Evolutionary conservation across 2,113 vertebrate genomes (phyloP).

Genomic region (Ciconia maguari): DNA sequence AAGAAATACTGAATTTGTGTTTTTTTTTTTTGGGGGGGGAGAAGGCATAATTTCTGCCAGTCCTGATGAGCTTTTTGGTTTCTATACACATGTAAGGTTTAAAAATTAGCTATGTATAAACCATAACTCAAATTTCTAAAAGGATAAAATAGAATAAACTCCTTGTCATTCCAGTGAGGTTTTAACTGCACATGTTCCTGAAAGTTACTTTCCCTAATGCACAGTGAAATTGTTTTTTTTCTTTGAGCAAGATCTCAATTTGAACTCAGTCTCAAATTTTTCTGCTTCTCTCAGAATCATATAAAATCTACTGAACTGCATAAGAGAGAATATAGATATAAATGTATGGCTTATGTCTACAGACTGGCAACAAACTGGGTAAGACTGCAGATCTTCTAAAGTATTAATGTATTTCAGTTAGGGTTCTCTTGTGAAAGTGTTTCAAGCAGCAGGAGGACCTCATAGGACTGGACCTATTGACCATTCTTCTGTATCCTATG

Average conservation of each 20-base stretch:
- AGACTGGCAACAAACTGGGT: background rate
- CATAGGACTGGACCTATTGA: rapidly evolving
- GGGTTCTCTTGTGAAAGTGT: background rate
- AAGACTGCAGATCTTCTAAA: background rate
- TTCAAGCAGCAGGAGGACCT: background rate
- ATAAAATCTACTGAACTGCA: background rate
- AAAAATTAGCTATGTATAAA: background rate
- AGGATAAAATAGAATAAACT: background rate
- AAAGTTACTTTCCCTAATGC: background rate
- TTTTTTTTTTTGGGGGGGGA: no score
- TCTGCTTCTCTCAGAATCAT: background rate
- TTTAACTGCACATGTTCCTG: background rate
- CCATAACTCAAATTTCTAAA: background rate
- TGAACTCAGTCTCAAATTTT: background rate
- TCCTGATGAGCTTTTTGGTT: background rate
- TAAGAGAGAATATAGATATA: background rate
- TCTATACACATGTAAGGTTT: background rate
- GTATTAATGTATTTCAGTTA: background rate
- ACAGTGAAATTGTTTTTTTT: background rate
- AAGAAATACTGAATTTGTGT: background rate
- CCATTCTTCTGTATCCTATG: background rate
- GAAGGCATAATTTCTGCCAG: background rate
- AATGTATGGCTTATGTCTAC: background rate
- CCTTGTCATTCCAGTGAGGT: background rate
- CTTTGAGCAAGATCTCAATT: background rate